Percentiles rank a stretch among this genome's conserved stretches.
Evolutionary conservation across 2,113 vertebrate species (phyloP).

Genomic region (Entelurus aequoreus): DNA sequence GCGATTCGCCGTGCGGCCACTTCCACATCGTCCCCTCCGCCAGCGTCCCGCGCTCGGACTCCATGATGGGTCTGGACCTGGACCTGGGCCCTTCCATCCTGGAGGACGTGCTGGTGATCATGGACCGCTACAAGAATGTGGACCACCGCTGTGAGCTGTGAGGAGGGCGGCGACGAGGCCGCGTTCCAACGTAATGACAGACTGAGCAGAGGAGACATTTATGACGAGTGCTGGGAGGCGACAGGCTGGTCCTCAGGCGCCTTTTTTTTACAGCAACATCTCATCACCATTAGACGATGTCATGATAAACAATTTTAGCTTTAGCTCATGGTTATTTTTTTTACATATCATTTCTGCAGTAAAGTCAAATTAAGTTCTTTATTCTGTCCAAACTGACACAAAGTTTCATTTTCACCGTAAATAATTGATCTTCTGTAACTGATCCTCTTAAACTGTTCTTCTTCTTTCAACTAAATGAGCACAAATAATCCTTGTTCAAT

Average conservation of each 20-base stretch:
- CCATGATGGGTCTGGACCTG: conserved; percentile 66
- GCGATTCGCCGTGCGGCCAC: conserved; percentile 44
- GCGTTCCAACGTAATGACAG: neutral
- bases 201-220: neutral
- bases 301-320: neutral
- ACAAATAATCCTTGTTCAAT: neutral
- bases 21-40: conserved; percentile 14
- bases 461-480: no score
- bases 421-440: neutral
- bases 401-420: neutral
- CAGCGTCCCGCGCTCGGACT: conserved; percentile 62
- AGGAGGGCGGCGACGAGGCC: conserved; percentile 8
- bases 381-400: neutral
- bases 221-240: conserved; percentile 16
- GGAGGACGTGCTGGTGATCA: conserved; percentile 77
- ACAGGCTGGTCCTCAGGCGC: conserved; percentile 42
- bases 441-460: no score
- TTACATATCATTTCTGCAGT: neutral
- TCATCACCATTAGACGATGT: neutral
- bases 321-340: no score
- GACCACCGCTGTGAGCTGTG: conserved; percentile 65
- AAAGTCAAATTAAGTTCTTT: neutral
- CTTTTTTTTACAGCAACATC: conserved; percentile 18
- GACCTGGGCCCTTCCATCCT: conserved; percentile 80
- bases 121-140: conserved; percentile 74